phyloP scores from a whole-genome alignment of 2,113 vertebrate genomes.

The Barbus barbus region DNA sequence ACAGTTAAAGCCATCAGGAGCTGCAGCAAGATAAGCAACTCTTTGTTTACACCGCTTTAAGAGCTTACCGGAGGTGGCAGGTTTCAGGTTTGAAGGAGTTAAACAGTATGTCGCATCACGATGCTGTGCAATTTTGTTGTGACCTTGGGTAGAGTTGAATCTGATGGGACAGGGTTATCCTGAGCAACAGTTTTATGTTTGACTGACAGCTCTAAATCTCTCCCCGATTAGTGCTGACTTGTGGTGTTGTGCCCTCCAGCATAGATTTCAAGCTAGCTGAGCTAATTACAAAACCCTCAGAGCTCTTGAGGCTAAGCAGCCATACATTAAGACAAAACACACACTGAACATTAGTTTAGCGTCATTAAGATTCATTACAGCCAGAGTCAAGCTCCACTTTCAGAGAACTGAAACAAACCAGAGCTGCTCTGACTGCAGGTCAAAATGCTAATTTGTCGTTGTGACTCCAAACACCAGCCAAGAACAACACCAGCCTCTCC shows the following conservation, averaged over 20 bases:
- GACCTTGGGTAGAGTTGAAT: background rate
- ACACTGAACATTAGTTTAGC: background rate
- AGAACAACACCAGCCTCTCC: background rate
- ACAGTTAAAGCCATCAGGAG: constrained; percentile 28
- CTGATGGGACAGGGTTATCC: background rate
- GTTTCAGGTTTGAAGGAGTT: background rate
- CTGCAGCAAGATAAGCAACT: constrained; percentile 23
- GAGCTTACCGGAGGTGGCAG: background rate
- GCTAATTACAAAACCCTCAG: constrained; percentile 15
- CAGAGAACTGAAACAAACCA: background rate
- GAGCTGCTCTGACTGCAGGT: background rate
- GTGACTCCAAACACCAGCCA: background rate
- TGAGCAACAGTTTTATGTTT: background rate
- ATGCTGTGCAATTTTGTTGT: background rate
- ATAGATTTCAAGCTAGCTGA: constrained; percentile 1
- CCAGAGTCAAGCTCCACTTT: background rate
- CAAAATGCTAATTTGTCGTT: background rate
- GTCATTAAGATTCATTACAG: constrained; percentile 15
- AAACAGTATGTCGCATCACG: background rate
- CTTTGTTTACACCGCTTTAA: constrained; percentile 16
- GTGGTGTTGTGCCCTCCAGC: background rate
- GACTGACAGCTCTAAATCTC: constrained; percentile 22
- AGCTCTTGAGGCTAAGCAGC: constrained; percentile 13
- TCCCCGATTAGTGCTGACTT: background rate
- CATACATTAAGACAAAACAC: constrained; percentile 16